Conservation (phyloP, 2,113 vertebrate species). For the Micromys minutus region DNA sequence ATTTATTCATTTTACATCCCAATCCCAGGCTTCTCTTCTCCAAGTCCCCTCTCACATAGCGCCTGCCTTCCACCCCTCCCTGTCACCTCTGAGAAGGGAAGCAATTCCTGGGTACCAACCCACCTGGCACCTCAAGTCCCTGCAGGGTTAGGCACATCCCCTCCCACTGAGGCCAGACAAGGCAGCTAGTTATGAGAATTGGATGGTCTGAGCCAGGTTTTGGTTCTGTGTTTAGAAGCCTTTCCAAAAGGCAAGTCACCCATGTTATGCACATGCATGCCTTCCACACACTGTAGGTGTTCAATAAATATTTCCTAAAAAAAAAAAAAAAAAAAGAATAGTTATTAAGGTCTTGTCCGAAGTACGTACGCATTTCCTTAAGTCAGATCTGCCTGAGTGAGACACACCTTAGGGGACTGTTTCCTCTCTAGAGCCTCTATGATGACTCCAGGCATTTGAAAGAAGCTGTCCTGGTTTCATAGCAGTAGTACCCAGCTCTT, state of each 20-base stretch:
- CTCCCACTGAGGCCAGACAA: neutral
- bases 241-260: neutral
- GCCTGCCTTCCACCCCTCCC: neutral
- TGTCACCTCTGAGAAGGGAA: neutral
- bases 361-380: neutral
- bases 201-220: neutral
- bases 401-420: fast-evolving
- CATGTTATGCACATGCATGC: neutral
- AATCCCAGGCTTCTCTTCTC: neutral
- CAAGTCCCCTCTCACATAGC: neutral
- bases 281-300: neutral
- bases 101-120: neutral
- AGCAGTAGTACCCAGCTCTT: fast-evolving
- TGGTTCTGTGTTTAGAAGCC: neutral
- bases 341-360: neutral
- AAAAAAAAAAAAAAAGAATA: neutral
- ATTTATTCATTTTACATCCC: neutral
- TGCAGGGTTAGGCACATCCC: neutral
- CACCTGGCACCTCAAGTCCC: neutral
- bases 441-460: neutral
- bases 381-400: neutral
- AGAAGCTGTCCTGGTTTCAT: neutral
- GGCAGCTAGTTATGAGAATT: neutral
- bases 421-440: neutral
- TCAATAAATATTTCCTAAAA: neutral